phyloP scores from a whole-genome alignment of 2,888 invertebrate species.

The Trichopoda pennipes region DNA sequence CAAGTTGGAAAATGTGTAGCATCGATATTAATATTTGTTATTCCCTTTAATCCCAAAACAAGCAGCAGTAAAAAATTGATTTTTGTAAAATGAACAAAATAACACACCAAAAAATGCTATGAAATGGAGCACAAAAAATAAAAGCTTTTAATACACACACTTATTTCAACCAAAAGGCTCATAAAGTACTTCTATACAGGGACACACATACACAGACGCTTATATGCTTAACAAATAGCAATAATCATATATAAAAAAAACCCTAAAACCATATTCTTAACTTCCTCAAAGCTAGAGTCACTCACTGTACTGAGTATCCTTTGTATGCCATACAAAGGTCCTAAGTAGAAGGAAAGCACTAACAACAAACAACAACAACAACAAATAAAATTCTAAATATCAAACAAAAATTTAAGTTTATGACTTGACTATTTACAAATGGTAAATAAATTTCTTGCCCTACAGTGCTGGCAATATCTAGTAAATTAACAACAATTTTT shows the following conservation, averaged over 20 bases:
- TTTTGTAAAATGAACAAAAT: background rate
- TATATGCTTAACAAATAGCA: background rate
- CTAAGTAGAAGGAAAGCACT: background rate
- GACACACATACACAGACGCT: background rate
- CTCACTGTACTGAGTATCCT: too few relatives aligned
- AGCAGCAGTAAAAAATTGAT: background rate
- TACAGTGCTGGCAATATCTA: background rate
- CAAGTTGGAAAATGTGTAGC: too few relatives aligned
- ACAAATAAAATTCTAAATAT: background rate
- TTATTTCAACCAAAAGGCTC: background rate
- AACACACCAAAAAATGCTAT: background rate
- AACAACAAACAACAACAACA: too few relatives aligned
- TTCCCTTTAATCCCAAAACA: background rate
- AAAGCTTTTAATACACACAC: slow-evolving; percentile 8
- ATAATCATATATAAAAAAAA: background rate
- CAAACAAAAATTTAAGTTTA: background rate
- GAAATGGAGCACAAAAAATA: background rate
- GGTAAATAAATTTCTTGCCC: background rate
- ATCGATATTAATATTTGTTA: background rate
- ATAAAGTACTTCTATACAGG: background rate
- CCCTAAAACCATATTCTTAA: background rate
- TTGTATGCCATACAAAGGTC: background rate
- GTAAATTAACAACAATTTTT: too few relatives aligned
- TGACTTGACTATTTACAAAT: background rate
- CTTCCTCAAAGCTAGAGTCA: background rate